phyloP scores from a whole-genome alignment of 2,888 invertebrate genomes.

The Pecten maximus region DNA sequence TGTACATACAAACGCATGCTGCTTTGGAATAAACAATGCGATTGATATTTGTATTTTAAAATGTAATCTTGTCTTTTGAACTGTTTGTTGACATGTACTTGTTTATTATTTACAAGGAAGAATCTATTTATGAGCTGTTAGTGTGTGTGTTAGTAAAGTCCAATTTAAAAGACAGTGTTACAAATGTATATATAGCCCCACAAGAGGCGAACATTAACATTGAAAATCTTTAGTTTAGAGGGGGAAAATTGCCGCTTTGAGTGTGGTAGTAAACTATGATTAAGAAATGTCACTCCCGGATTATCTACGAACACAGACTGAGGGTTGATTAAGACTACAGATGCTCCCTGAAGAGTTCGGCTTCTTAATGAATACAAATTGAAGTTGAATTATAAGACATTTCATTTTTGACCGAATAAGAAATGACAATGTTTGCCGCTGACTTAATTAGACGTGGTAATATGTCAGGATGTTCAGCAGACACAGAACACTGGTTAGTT shows the following conservation, averaged over 20 bases:
- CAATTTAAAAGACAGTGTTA: neutral
- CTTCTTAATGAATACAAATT: constrained; percentile 30
- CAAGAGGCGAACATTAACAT: neutral
- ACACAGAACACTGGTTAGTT: neutral
- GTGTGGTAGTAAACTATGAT: neutral
- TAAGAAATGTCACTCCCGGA: neutral
- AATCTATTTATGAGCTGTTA: neutral
- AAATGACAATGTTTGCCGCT: neutral
- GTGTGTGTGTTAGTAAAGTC: neutral
- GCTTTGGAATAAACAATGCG: no score
- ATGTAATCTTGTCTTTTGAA: neutral
- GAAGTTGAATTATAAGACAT: constrained; percentile 15
- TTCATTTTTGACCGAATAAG: neutral
- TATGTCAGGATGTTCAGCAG: neutral
- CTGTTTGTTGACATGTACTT: neutral
- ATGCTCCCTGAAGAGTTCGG: neutral
- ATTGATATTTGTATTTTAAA: no score
- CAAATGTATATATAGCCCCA: neutral
- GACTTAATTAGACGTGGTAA: neutral
- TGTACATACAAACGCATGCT: no score
- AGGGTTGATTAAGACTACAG: neutral
- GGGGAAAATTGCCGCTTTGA: neutral
- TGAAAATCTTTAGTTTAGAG: neutral
- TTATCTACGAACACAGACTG: neutral
- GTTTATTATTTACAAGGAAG: neutral